phyloP scores from a whole-genome alignment of 2,797 vertebrate genomes.

The Cichlasoma orientale region DNA sequence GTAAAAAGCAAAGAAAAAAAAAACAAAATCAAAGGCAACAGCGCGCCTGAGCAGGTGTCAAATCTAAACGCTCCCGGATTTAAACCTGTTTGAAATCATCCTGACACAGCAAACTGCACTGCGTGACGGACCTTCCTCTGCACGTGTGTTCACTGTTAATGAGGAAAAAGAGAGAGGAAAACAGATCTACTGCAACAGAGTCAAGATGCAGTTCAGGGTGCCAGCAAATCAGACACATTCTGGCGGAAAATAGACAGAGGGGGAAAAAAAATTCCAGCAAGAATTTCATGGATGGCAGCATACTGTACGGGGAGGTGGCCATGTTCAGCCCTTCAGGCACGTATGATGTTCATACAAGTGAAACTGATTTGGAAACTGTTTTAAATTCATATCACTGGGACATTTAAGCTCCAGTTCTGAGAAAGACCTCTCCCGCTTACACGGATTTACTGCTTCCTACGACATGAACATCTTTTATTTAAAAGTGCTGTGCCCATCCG shows the following conservation, averaged over 20 bases:
- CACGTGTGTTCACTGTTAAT: constrained; percentile 50
- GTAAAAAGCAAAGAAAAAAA: not conserved
- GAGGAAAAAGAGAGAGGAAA: constrained; percentile 51
- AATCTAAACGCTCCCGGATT: constrained; percentile 45
- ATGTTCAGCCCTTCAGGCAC: constrained; percentile 38
- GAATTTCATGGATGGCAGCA: constrained; percentile 47
- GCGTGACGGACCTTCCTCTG: constrained; percentile 43
- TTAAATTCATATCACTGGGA: constrained; percentile 31
- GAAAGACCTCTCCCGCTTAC: constrained; percentile 11
- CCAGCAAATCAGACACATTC: constrained; percentile 43
- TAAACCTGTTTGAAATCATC: constrained; percentile 62
- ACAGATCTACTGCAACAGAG: constrained; percentile 36
- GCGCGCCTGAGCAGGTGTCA: constrained; percentile 61
- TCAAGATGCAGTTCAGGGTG: constrained; percentile 43
- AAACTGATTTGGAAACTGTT: constrained; percentile 32
- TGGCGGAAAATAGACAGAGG: not conserved
- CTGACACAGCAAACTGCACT: constrained; percentile 51
- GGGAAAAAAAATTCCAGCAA: constrained; percentile 14
- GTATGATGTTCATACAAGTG: constrained; percentile 32
- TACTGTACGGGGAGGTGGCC: constrained; percentile 36
- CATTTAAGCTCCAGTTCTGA: constrained; percentile 26
- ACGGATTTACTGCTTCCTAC: constrained; percentile 29
- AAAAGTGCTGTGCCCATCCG: not conserved
- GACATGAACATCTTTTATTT: constrained; percentile 29
- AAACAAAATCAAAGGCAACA: constrained; percentile 65